Evolutionary conservation across 1,140 invertebrate species (phyloP), one percentile per base, ranked within the genome.

Genomic region (Drosophila kepulauana): DNA sequence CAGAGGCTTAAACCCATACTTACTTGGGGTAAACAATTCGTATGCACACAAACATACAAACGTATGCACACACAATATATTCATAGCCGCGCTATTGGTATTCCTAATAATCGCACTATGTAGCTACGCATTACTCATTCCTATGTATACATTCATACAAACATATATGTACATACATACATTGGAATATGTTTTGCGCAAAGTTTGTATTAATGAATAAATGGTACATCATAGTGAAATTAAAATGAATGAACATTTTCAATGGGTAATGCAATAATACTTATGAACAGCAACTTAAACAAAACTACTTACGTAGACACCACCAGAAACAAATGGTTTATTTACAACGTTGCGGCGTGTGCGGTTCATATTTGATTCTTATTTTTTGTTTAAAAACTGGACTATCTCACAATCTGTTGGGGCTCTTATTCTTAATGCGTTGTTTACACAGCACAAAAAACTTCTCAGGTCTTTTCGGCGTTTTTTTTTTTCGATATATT

Each of bases 291-390:
- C 7, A 38, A 20, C 49, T 6, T 25, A 38, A 30, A 51, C 35
- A 15, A 38, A 45, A 38, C 28, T 41, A 30, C 85, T 89, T 76
- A 89, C 85, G 54, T 89, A 89, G 46, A 85, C 43, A 6, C 85
- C 85, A 1, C 85, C 85, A 11, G 75, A 58, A 20, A 89, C 68
- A 30, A 89, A 89, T 1, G 46, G 20, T 11, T 87, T 87, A 41
- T 35, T 75, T 1, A 6, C 69, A 7, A 65, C 7, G 15, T 41
- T 74, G 4, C 85, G 72, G 7, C 80, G 68, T 35, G 48, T 13
- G 30, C 84, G 80, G 66, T 82, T 80, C 85, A 88, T 89, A 5
- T 46, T 61, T 3, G 20, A 41, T 52, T 13, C 20, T 43, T 5
- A 25, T 30, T 13, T 54, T 35, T 45, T 5, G 25, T 30, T 35